A percentile compares a stretch with the other conserved stretches of the same genome.
These are phyloP conservation scores for Hippoglossus stenolepis DNA, from an alignment of 2,113 vertebrate genomes.

Conservation along the genomic window DNA sequence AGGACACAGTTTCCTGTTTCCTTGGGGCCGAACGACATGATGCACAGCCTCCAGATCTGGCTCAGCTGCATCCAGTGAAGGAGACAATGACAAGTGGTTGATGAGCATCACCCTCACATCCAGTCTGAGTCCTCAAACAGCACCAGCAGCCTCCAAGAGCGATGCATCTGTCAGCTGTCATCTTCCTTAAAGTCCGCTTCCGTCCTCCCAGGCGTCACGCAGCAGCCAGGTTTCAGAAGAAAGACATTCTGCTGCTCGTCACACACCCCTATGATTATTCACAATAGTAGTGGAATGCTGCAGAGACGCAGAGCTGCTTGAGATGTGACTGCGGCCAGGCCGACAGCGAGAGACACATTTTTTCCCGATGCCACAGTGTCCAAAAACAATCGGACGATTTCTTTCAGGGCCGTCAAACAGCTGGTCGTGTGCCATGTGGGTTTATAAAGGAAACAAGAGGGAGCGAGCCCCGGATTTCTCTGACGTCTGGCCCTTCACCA, in stretches of 20 bases:
- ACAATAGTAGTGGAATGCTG: conserved; percentile 51
- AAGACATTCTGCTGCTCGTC: conserved; percentile 69
- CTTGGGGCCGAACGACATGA: conserved; percentile 26
- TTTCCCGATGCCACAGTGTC: conserved; percentile 34
- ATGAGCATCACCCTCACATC: conserved; percentile 50
- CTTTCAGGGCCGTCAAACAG: conserved; percentile 27
- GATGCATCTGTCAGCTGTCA: conserved; percentile 74
- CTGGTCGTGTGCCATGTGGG: conserved; percentile 46
- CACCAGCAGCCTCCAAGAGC: conserved; percentile 58
- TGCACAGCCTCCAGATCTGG: conserved; percentile 32
- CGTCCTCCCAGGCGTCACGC: conserved; percentile 57
- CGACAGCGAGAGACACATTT: conserved; percentile 53
- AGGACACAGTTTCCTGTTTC: conserved; percentile 50
- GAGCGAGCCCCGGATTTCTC: conserved; percentile 10
- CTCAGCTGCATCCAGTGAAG: conserved; percentile 48
- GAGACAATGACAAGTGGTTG: conserved; percentile 56
- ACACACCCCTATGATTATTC: conserved; percentile 61
- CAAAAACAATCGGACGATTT: conserved; percentile 47
- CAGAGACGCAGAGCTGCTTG: conserved; percentile 51
- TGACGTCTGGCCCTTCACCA: conserved; percentile 35
- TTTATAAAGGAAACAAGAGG: conserved; percentile 12
- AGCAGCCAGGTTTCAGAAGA: conserved; percentile 67
- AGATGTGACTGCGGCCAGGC: conserved; percentile 49
- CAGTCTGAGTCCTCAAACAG: conserved; percentile 51
- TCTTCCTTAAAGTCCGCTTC: conserved; percentile 62